phyloP scores from a whole-genome alignment of 2,113 vertebrate species.

The Apeltes quadracus region DNA sequence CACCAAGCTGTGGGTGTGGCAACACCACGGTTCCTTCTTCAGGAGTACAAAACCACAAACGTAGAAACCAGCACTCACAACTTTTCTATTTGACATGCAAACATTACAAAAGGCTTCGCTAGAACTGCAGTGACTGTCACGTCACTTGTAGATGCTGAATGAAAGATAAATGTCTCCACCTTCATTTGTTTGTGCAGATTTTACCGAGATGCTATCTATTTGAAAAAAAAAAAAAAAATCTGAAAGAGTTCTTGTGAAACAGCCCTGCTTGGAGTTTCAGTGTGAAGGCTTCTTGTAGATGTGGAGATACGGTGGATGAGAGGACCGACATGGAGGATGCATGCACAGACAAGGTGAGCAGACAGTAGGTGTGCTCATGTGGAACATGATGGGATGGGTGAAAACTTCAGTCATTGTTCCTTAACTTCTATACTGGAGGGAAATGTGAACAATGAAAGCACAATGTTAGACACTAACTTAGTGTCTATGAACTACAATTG shows the following conservation, averaged over 20 bases:
- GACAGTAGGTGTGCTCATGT: not conserved
- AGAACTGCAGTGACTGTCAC: not conserved
- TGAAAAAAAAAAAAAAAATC: constrained; percentile 6
- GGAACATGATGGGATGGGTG: no score
- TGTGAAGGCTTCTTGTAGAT: not conserved
- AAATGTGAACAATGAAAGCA: not conserved
- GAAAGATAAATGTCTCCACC: constrained; percentile 11
- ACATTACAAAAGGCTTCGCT: not conserved
- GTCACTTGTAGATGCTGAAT: constrained; percentile 10
- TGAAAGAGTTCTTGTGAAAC: constrained; percentile 16
- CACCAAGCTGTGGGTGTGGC: constrained; percentile 39
- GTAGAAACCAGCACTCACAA: constrained; percentile 15
- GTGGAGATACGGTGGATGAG: not conserved
- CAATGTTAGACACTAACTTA: not conserved
- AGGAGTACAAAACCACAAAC: constrained; percentile 14
- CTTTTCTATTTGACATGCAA: constrained; percentile 6
- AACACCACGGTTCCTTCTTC: constrained; percentile 14
- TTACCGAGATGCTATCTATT: constrained; percentile 28
- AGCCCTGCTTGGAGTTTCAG: not conserved
- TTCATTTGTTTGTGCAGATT: constrained; percentile 31
- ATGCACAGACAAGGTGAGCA: not conserved
- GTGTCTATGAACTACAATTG: not conserved
- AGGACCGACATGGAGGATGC: not conserved
- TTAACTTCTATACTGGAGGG: not conserved
- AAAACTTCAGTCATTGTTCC: not conserved